These are phyloP conservation scores for Hippolais icterina DNA, from an alignment of 2,113 vertebrate species.

Conservation along the genomic window DNA sequence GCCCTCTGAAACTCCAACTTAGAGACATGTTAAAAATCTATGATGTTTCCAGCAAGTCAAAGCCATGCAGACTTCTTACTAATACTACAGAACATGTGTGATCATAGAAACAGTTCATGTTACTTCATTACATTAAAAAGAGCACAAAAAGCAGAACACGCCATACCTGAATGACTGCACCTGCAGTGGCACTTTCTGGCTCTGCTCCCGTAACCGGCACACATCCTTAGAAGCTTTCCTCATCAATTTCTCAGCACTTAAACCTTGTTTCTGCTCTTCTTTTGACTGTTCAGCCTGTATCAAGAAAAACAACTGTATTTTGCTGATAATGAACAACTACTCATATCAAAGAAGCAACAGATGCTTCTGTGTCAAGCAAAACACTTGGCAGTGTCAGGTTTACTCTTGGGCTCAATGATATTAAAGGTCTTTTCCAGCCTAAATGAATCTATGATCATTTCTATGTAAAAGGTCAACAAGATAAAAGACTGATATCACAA, in stretches of 20 bases:
- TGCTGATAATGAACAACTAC: not conserved
- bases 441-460: not conserved
- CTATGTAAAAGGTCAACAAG: not conserved
- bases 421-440: not conserved
- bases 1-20: not conserved
- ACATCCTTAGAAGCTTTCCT: conserved; percentile 84
- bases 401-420: not conserved
- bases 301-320: not conserved
- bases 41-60: not conserved
- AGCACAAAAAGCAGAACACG: not conserved
- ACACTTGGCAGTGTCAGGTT: not conserved
- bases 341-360: not conserved
- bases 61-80: not conserved
- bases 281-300: conserved; percentile 81
- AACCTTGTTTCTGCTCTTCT: conserved; percentile 79
- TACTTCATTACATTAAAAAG: not conserved
- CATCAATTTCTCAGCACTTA: conserved; percentile 82
- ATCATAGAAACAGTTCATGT: not conserved
- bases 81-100: not conserved
- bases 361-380: not conserved
- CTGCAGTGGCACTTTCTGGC: conserved; percentile 81
- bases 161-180: conserved; percentile 85
- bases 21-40: not conserved
- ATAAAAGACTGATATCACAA: not conserved
- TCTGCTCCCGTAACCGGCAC: conserved; percentile 82